A percentile compares a stretch with the other conserved stretches of the same genome.
Conservation (phyloP, 2,888 invertebrate species). For the Thysanoteuthis rhombus region DNA sequence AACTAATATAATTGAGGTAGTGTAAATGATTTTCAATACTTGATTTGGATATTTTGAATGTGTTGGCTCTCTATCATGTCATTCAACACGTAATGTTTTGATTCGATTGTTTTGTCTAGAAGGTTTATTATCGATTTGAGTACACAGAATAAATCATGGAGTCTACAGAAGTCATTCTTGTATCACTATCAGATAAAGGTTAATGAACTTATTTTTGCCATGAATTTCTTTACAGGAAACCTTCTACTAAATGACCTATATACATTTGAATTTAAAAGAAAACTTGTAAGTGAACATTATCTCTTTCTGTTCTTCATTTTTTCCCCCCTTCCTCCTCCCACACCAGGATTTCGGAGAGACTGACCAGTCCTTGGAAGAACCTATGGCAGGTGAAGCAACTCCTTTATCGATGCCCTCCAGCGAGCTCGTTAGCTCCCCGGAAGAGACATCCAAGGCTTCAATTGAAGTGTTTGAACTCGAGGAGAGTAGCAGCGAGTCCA, state of each 20-base stretch:
- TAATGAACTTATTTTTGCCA: too few relatives aligned
- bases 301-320: background rate
- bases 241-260: background rate
- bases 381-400: conserved; percentile 60
- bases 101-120: too few relatives aligned
- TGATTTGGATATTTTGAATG: too few relatives aligned
- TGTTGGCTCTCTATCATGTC: too few relatives aligned
- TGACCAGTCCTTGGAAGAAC: conserved; percentile 39
- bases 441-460: conserved; percentile 40
- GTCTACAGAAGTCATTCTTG: too few relatives aligned
- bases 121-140: too few relatives aligned
- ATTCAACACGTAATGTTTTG: too few relatives aligned
- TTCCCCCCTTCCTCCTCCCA: background rate
- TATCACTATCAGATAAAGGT: too few relatives aligned
- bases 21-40: too few relatives aligned
- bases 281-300: background rate
- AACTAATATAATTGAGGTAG: too few relatives aligned
- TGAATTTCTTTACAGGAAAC: too few relatives aligned
- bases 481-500: conserved; percentile 65
- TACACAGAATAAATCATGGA: too few relatives aligned
- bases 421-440: conserved; percentile 47
- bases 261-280: background rate
- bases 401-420: conserved; percentile 55
- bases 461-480: conserved; percentile 56
- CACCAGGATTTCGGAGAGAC: conserved; percentile 37